Base-by-base conservation (phyloP, 2,113 vertebrate species). In the Tamias sibiricus region DNA sequence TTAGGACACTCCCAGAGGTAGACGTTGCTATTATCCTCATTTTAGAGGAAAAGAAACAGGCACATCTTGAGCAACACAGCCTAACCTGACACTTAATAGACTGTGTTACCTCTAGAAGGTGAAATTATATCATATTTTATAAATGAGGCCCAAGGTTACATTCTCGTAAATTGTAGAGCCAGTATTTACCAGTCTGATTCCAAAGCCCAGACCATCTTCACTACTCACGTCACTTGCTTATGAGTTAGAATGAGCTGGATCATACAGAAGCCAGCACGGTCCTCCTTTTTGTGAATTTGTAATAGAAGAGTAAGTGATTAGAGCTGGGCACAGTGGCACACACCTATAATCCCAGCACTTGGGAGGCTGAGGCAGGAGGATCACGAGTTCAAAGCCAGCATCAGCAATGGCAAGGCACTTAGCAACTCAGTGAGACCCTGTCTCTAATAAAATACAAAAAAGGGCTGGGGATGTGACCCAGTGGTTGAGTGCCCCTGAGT, bases 271-370 rank as follows among this genome's bases (percentile, higher is more conserved):
- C 74, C 12, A 77, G 35, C 49, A 75, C 11, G 69, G 35, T 76
- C 72, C 74, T 94, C 24, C 54, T 87, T 74, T 47, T 30, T 47
- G 9, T 92, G 71, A 91, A 74, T 69, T 83, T 83, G 54, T 42
- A 92, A 47, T 77, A 86, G 74, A 87, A 59, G 76, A 87, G 54
- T 69, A 81, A 92, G 26, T 89, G 54, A 62, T 75, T 59, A 11
- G 81, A n/a, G n/a, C n/a, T n/a, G n/a, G n/a, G n/a, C n/a, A n/a
- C n/a, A n/a, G n/a, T n/a, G n/a, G n/a, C n/a, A n/a, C n/a, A n/a
- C n/a, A n/a, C n/a, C n/a, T n/a, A n/a, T n/a, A n/a, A n/a, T n/a
- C n/a, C n/a, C n/a, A n/a, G n/a, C n/a, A n/a, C n/a, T n/a, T n/a
- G n/a, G n/a, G n/a, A n/a, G n/a, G n/a, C n/a, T n/a, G n/a, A n/a